Percentiles rank a stretch among this genome's conserved stretches.
phyloP scores from a whole-genome alignment of 2,888 invertebrate species.

The Charanyca ferruginea region DNA sequence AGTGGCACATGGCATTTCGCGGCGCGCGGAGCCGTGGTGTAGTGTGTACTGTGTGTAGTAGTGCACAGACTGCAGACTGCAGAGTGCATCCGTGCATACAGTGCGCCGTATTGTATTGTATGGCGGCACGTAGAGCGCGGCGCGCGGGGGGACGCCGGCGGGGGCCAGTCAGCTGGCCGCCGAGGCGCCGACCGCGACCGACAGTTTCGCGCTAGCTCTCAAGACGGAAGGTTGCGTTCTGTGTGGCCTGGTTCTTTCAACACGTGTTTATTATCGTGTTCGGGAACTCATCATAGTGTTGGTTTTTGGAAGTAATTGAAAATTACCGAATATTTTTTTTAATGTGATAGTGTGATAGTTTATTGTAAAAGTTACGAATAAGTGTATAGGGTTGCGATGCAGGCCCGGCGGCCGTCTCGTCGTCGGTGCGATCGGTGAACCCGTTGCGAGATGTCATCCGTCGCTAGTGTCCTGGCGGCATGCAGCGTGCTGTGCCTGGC shows the following conservation, averaged over 20 bases:
- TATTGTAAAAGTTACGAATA: not conserved
- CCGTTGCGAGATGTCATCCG: constrained; percentile 48
- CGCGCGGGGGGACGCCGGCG: constrained; percentile 21
- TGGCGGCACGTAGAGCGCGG: not conserved
- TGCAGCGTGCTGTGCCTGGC: constrained; percentile 68
- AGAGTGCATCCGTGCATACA: too few species aligned
- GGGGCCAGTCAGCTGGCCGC: constrained; percentile 22
- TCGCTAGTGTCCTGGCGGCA: constrained; percentile 41
- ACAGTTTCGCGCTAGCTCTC: constrained; percentile 69
- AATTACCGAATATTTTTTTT: too few species aligned
- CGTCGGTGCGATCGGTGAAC: constrained; percentile 68
- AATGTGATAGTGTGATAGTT: constrained; percentile 11
- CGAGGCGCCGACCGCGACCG: constrained; percentile 16
- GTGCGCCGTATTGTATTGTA: too few species aligned
- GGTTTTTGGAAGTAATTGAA: not conserved
- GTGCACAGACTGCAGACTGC: too few species aligned
- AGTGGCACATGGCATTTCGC: not conserved
- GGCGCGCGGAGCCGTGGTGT: not conserved
- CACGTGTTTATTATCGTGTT: constrained; percentile 76
- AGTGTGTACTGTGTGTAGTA: too few species aligned
- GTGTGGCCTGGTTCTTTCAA: constrained; percentile 21
- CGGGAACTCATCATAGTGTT: constrained; percentile 26
- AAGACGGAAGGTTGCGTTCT: constrained; percentile 71
- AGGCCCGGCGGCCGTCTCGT: constrained; percentile 47
- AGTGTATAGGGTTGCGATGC: constrained; percentile 52